Base-by-base conservation (phyloP, 30 jellyfish, hydroid and myxozoan genomes). In the Clytia hemisphaerica region DNA sequence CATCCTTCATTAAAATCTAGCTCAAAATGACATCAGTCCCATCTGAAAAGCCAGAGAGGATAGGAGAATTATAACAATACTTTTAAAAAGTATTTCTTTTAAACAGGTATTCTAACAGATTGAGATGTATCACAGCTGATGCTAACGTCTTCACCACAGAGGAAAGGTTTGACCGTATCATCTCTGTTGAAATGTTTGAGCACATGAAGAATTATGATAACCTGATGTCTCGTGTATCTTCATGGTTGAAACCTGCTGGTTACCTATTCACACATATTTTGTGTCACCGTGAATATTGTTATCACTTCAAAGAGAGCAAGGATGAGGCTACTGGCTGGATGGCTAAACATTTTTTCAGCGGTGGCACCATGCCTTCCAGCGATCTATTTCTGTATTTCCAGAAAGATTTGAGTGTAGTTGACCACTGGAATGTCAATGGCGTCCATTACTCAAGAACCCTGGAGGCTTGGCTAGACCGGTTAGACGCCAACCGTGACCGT, bases 181-280 rank as follows among this genome's bases (percentile, higher is more conserved):
- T 83, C 37, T 83, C 95, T 0, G 76, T 83, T 58, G 95, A 83
- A 77, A 83, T 83, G 95, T 83, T 83, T 83, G 95, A 83, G 82
- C 92, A 83, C 77, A 83, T 83, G 95, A 83, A 69, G 58, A 83
- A 83, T 66, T 83, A 83, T 62, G 80, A 83, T 37, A 30, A 47
- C 4, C 58, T 83, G 64, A 83, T 83, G 95, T 33, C 36, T 14
- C 79, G 70, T 33, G 86, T 83, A 22, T 81, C 95, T 7, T 67
- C 85, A 12, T 83, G 95, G 95, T 60, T 83, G 47, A 75, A 83
- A 57, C 91, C 88, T 3, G 55, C 53, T 38, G 95, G 95, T 6
- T 65, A 67, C 2, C 77, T 83, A 33, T 83, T 83, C 29, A 75
- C 92, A 2, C 95, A 83, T 44, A 76, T 76, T 7, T 74, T 83